Base-by-base conservation (phyloP, 2,113 vertebrate genomes). In the Heloderma charlesbogerti region DNA sequence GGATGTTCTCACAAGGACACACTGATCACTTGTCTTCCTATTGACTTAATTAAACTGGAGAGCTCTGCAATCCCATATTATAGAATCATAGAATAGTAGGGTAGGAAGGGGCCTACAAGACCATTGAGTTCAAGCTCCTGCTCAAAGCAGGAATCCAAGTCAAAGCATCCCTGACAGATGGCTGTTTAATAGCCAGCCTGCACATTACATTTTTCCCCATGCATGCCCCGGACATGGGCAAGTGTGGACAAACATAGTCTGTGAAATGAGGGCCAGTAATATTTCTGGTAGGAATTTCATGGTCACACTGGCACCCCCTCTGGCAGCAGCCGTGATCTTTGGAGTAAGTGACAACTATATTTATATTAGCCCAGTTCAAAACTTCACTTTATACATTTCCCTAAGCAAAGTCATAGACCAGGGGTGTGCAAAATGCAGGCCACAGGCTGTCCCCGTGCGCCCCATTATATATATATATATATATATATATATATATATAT, bases 31-130 rank as follows among this genome's bases (percentile, higher is more conserved):
- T 72, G 51, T 63, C n/a, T 87, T 77, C 45, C 7, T 87, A 63
- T 37, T 63, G 37, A 43, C 86, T 77, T 87, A 87, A 87, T 87
- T 86, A 86, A 71, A 27, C 69, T 84, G 82, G 34, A 72, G 71
- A 72, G 71, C n/a, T n/a, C 71, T 72, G n/a, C 34, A 72, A 18
- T 25, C 40, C 40, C n/a, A n/a, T n/a, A n/a, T n/a, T n/a, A n/a
- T n/a, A n/a, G n/a, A n/a, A n/a, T n/a, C n/a, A n/a, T n/a, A n/a
- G 43, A 86, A n/a, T n/a, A n/a, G n/a, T n/a, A n/a, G n/a, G n/a
- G n/a, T n/a, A n/a, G n/a, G n/a, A n/a, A n/a, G n/a, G n/a, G n/a
- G n/a, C n/a, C n/a, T n/a, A n/a, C n/a, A n/a, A n/a, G n/a, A n/a
- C n/a, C n/a, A n/a, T n/a, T n/a, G n/a, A n/a, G n/a, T n/a, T n/a